Percentiles rank a stretch among this genome's conserved stretches.
phyloP scores from a whole-genome alignment of 2,113 vertebrate genomes.

The Pseudorhombus dupliciocellatus region DNA sequence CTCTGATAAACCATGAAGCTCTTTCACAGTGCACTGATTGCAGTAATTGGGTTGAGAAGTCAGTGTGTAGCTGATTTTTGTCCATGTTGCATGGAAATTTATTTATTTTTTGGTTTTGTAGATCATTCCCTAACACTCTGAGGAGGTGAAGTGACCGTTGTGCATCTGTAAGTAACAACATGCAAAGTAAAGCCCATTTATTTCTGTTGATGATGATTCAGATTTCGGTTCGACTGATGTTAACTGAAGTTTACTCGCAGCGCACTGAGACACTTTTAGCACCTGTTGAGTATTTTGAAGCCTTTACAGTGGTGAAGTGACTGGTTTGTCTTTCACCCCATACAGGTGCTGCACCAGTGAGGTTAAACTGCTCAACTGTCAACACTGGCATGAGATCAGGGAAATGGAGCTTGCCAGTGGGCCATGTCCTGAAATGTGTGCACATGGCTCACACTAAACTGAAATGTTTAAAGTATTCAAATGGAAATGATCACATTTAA shows the following conservation, averaged over 20 bases:
- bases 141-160: fast-evolving
- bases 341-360: background rate
- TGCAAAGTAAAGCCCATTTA: background rate
- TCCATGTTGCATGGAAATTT: background rate
- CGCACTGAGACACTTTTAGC: conserved; percentile 65
- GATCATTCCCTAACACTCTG: background rate
- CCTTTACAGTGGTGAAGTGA: background rate
- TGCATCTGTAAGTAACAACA: background rate
- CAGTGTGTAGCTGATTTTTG: background rate
- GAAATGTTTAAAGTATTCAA: background rate
- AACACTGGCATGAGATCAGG: background rate
- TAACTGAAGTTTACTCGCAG: conserved; percentile 71
- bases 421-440: no score
- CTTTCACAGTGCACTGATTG: conserved; percentile 60
- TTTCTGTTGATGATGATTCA: conserved; percentile 65
- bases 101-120: background rate
- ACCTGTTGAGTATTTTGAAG: background rate
- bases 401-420: background rate
- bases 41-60: conserved; percentile 18
- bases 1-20: conserved; percentile 62
- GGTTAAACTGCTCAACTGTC: background rate
- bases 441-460: background rate
- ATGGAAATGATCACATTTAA: background rate
- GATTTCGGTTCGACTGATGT: conserved; percentile 66
- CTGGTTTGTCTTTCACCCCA: background rate